Evolutionary conservation across 2,888 invertebrate species (phyloP).

Genomic region (Hoplodrina ambigua): DNA sequence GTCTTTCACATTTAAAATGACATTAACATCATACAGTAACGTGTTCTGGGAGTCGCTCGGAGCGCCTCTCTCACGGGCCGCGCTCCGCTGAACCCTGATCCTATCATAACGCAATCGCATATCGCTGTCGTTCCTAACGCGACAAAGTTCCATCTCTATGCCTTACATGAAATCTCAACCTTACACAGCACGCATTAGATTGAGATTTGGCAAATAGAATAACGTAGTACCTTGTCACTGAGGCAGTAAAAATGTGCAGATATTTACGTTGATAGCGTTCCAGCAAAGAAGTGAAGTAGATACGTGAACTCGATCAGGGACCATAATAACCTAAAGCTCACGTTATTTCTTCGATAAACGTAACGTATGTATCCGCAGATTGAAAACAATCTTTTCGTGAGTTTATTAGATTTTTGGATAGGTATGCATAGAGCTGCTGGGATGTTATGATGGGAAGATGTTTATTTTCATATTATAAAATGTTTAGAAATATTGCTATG

Average conservation of each 20-base stretch:
- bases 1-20: conserved; percentile 79
- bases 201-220: conserved; percentile 11
- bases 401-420: conserved; percentile 54
- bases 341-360: conserved; percentile 78
- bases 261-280: conserved; percentile 89
- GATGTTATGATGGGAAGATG: neutral
- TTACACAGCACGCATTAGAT: conserved; percentile 61
- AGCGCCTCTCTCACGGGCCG: conserved; percentile 76
- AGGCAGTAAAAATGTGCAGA: conserved; percentile 80
- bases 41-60: conserved; percentile 73
- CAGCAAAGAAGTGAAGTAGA: conserved; percentile 86
- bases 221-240: conserved; percentile 68
- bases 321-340: conserved; percentile 82
- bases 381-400: conserved; percentile 65
- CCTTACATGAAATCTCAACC: conserved; percentile 66
- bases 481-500: neutral
- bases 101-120: conserved; percentile 90
- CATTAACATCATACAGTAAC: conserved; percentile 83
- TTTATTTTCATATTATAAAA: neutral
- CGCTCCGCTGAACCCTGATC: conserved; percentile 88
- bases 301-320: conserved; percentile 87
- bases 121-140: conserved; percentile 69
- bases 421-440: conserved; percentile 5
- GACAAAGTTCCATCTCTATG: conserved; percentile 71
- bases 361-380: conserved; percentile 69